Conservation (phyloP, 2,797 vertebrate genomes). For the Phalanger gymnotis region DNA sequence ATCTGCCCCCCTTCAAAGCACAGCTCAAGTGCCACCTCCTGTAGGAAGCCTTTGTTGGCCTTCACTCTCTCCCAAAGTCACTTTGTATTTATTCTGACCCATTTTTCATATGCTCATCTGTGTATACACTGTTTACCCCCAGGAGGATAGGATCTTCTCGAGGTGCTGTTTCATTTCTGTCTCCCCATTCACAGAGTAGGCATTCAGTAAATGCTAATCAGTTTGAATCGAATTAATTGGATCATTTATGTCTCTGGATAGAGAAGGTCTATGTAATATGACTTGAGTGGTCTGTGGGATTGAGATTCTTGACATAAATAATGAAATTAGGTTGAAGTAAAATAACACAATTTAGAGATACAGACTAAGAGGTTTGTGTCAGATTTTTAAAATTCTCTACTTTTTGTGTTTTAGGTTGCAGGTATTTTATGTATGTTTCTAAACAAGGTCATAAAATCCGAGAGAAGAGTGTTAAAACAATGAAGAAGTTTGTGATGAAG, state of each 20-base stretch:
- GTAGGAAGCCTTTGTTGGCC: not conserved
- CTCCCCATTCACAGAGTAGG: not conserved
- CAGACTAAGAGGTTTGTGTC: not conserved
- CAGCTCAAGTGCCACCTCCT: not conserved
- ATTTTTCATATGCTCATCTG: not conserved
- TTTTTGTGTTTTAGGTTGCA: slow-evolving; percentile 79
- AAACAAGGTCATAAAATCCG: slow-evolving; percentile 78
- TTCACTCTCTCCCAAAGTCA: not conserved
- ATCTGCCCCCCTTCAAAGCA: not conserved
- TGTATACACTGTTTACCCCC: not conserved
- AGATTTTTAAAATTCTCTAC: slow-evolving; percentile 22
- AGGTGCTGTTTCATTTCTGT: not conserved
- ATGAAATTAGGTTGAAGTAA: not conserved
- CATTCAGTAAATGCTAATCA: not conserved
- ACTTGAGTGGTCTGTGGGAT: not conserved
- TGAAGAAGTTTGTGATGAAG: slow-evolving; percentile 84
- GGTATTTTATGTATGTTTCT: slow-evolving; percentile 83
- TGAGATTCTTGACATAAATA: too few relatives aligned
- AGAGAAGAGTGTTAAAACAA: slow-evolving; percentile 78
- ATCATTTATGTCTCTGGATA: not conserved
- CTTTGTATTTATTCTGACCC: not conserved
- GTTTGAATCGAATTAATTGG: not conserved
- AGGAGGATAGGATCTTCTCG: not conserved
- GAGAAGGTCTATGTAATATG: not conserved
- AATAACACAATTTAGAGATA: not conserved